A percentile compares a stretch with the other conserved stretches of the same genome.
Conservation (phyloP, 2,888 invertebrate species). For the Geotrupes spiniger region DNA sequence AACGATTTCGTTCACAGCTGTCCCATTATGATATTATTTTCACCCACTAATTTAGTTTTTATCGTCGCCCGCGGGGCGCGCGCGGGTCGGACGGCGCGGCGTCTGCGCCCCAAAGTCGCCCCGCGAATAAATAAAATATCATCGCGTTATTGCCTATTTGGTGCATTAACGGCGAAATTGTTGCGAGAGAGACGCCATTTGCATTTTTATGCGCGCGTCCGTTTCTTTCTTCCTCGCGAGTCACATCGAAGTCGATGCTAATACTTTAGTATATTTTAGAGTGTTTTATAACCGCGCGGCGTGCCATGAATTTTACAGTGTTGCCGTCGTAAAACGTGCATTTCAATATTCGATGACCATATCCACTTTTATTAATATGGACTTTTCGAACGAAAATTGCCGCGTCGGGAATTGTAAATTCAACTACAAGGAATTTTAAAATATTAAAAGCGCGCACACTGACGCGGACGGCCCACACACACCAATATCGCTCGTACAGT, state of each 20-base stretch:
- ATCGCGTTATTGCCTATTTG: no score
- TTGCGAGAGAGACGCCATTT: neutral
- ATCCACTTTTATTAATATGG: conserved; percentile 33
- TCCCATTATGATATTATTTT: no score
- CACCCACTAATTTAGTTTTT: no score
- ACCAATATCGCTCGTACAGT: neutral
- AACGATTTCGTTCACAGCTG: no score
- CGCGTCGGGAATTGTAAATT: conserved; percentile 29
- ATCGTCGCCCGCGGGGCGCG: no score
- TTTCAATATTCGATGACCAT: conserved; percentile 39
- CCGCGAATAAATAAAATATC: no score
- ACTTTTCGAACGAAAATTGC: conserved; percentile 30
- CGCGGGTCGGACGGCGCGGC: no score
- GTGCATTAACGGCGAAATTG: no score
- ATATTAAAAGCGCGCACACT: conserved; percentile 9
- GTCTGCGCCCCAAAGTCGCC: no score
- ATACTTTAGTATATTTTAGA: conserved; percentile 7
- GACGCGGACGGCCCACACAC: conserved; percentile 11
- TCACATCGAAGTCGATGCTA: neutral
- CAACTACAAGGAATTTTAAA: conserved; percentile 26
- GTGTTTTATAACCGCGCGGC: conserved; percentile 3
- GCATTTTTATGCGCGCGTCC: neutral
- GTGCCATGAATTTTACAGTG: conserved; percentile 39
- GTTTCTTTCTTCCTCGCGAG: conserved; percentile 4
- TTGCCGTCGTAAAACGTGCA: conserved; percentile 37